phyloP scores from a whole-genome alignment of 2,888 invertebrate species.

The Iphiclides podalirius region DNA sequence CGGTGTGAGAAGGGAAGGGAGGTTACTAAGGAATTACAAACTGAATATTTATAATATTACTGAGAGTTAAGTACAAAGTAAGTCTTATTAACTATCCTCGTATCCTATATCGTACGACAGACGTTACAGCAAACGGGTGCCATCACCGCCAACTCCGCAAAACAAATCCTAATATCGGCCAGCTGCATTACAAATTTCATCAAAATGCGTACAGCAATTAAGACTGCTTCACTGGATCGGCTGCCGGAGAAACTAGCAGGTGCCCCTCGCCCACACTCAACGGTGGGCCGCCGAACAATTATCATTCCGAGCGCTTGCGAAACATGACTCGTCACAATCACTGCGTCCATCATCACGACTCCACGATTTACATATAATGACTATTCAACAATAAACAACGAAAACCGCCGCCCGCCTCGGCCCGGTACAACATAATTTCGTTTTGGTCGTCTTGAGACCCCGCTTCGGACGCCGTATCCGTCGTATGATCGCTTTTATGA shows the following conservation, averaged over 20 bases:
- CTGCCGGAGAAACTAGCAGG: conserved; percentile 59
- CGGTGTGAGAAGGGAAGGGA: too few species aligned
- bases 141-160: too few species aligned
- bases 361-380: conserved; percentile 78
- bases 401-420: conserved; percentile 45
- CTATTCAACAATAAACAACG: conserved; percentile 75
- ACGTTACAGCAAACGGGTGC: too few species aligned
- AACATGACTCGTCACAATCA: conserved; percentile 77
- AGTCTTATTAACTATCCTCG: too few species aligned
- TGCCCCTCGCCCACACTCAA: conserved; percentile 56
- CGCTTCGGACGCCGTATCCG: conserved; percentile 24
- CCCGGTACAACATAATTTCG: conserved; percentile 49
- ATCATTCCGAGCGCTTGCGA: conserved; percentile 73
- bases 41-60: too few species aligned
- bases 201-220: background rate
- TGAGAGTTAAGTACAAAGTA: too few species aligned
- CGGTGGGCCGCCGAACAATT: conserved; percentile 61
- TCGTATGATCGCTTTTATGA: background rate
- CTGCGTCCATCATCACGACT: conserved; percentile 76
- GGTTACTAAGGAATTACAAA: too few species aligned
- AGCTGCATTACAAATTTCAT: too few species aligned
- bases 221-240: conserved; percentile 5
- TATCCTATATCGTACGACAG: too few species aligned
- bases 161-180: too few species aligned
- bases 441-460: conserved; percentile 35